Base-by-base conservation (phyloP, 2,888 invertebrate species). In the Nycteola revayana region DNA sequence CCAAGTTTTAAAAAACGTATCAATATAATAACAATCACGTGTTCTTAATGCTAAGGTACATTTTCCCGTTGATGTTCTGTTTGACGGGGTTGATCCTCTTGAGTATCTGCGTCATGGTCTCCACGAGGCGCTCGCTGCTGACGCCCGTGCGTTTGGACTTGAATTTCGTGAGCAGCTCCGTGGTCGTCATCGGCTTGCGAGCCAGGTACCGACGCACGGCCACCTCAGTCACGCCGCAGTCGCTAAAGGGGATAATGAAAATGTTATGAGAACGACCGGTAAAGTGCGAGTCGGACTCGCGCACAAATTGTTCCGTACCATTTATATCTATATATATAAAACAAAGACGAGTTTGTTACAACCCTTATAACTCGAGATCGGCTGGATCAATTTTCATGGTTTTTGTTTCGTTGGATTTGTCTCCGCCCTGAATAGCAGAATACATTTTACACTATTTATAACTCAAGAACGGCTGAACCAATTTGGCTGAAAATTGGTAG, bases 171-270 rank as follows among this genome's bases (percentile, higher is more conserved):
- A 98, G 84, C 18, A 98, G 89, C 70, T 99, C 98, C 0, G 97
- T 98, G 0, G 98, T 96, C 0, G 99, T 99, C 95, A 99, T 98
- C 0, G 99, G 99, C 69, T 99, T 99, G 6, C 99, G 92, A 78
- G 96, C 95, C 18, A 99, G 88, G 83, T 99, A 99, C 8, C 98
- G 93, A 1, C 98, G 91, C 3, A 99, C 97, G 0, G 97, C 95
- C 62, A 98, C 98, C 73, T 98, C 98, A 0, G 96, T 96, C 21
- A 98, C 96, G 30, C 96, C 96, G 69, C 95, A 95, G 59, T 96
- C 95, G 68, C 94, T 95, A 70, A 86, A 33, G 28, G 36, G 28
- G 3, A 25, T 18, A n/a, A 5, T 18, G 18, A 3, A 18, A 5
- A 18, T 18, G 18, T 18, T 18, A 18, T 18, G n/a, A n/a, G n/a